phyloP scores from a whole-genome alignment of 2,888 invertebrate genomes.

The Psylliodes chrysocephalus region DNA sequence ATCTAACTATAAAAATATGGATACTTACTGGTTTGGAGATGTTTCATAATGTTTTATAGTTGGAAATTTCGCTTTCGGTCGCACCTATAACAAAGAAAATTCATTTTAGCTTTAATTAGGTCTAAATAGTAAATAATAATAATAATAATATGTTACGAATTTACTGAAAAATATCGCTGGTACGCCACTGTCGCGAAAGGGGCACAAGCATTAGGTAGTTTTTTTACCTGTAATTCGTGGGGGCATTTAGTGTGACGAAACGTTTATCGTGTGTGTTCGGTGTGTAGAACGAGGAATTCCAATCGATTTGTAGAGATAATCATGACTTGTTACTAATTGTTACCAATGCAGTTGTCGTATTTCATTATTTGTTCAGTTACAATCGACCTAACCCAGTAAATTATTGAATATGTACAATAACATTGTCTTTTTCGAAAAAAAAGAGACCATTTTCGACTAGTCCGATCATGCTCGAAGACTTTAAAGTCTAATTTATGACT shows the following conservation, averaged over 20 bases:
- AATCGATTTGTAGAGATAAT: slow-evolving; percentile 23
- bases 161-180: no score
- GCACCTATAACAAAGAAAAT: neutral
- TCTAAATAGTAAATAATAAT: no score
- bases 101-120: no score
- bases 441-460: no score
- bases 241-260: slow-evolving; percentile 20
- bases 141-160: no score
- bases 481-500: no score
- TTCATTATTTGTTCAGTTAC: slow-evolving; percentile 1
- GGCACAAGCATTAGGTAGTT: neutral
- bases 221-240: slow-evolving; percentile 14
- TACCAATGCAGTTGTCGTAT: slow-evolving; percentile 1
- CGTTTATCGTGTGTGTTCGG: slow-evolving; percentile 21
- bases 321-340: slow-evolving; percentile 19
- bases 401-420: no score
- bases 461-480: no score
- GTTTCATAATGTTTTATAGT: neutral
- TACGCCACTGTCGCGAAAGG: neutral
- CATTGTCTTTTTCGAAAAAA: no score
- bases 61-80: neutral
- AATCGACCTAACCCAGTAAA: neutral
- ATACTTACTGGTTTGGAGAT: neutral
- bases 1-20: no score
- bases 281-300: slow-evolving; percentile 27